Evolutionary conservation across 1,140 invertebrate genomes (phyloP).

Genomic region (Sesamia nonagrioides): DNA sequence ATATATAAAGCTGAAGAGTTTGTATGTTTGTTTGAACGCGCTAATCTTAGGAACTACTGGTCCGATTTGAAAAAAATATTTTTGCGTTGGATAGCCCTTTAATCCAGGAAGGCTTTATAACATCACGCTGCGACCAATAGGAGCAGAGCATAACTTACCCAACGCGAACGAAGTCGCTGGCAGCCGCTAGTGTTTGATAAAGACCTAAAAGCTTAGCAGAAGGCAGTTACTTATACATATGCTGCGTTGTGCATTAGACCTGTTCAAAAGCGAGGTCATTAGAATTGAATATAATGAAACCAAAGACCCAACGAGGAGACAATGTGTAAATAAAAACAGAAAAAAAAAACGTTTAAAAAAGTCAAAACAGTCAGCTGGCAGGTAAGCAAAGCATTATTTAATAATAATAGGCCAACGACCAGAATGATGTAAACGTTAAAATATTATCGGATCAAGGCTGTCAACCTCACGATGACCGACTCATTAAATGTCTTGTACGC

Average conservation of each 20-base stretch:
- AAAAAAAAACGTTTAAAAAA: neutral
- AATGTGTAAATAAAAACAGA: neutral
- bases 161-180: too few species aligned
- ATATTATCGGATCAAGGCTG: conserved; percentile 33
- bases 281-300: too few species aligned
- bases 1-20: too few species aligned
- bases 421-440: conserved; percentile 43
- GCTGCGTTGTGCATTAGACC: too few species aligned
- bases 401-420: conserved; percentile 36
- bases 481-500: neutral
- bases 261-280: too few species aligned
- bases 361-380: neutral
- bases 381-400: conserved; percentile 25
- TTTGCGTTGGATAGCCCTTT: too few species aligned
- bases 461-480: conserved; percentile 59
- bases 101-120: too few species aligned
- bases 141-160: too few species aligned
- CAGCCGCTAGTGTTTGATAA: neutral
- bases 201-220: neutral
- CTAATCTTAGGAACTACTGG: too few species aligned
- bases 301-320: neutral
- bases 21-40: too few species aligned
- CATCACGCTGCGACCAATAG: too few species aligned
- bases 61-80: too few species aligned
- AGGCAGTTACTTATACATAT: neutral